Base-by-base conservation (phyloP, 2,797 vertebrate species). In the Selene dorsalis region DNA sequence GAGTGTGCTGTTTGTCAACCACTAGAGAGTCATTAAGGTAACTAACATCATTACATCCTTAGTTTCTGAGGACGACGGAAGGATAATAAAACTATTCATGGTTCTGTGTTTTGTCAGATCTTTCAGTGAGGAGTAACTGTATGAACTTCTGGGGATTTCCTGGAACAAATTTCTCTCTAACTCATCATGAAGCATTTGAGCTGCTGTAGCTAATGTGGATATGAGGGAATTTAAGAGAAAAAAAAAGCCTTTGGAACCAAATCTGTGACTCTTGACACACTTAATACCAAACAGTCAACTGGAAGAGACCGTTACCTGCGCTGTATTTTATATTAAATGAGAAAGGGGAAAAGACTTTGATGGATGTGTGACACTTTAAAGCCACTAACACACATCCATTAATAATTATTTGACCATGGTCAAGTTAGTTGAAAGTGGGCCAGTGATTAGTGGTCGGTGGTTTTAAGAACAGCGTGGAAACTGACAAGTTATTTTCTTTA, bases 121-220 rank as follows among this genome's bases (percentile, higher is more conserved):
- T 48, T 69, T 68, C 32, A n/a, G 35, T 58, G 43, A 67, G 48
- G 14, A 14, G 18, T 22, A 4, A 73, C 45, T 65, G 62, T 53
- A 13, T 24, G 69, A 53, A 39, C 55, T 47, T 2, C 58, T 39
- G 70, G 63, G 72, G 28, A 69, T 66, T 77, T 83, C 77, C 70
- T 65, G 39, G 39, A 41, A 41, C 39, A 41, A 74, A 20, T 45
- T n/a, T n/a, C 30, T 55, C 11, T 26, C 41, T 24, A 47, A 71
- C 30, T 62, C 20, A 17, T 18, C 16, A 20, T 43, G 32, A 56
- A 60, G 14, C 43, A 17, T 13, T 11, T 45, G 9, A 78, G 12
- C n/a, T 68, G 43, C 57, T 48, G 60, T 6, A 6, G 47, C 17
- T 69, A 14, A 76, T 73, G 57, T 75, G 11, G 22, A 72, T 56